Evolutionary conservation across 2,797 vertebrate genomes (phyloP).

Genomic region (Heliangelus exortis): DNA sequence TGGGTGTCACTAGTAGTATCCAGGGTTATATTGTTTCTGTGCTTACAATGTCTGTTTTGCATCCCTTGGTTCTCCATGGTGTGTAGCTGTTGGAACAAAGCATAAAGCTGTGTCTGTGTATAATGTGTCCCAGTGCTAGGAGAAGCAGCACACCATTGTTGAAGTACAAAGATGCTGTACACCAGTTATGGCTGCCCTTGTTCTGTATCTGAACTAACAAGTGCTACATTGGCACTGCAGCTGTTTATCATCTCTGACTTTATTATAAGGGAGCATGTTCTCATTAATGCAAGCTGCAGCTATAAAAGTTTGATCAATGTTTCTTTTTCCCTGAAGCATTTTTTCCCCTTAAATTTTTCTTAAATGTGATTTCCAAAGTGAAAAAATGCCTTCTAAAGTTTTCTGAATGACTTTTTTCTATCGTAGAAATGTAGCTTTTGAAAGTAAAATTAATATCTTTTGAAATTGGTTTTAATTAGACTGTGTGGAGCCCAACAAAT

Average conservation of each 20-base stretch:
- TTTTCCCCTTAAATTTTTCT: not conserved
- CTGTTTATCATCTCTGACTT: conserved; percentile 40
- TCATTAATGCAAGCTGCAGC: conserved; percentile 32
- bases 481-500: not conserved
- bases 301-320: conserved; percentile 30
- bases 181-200: conserved; percentile 26
- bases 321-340: conserved; percentile 34
- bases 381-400: conserved; percentile 2
- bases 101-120: not conserved
- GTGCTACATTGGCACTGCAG: conserved; percentile 51
- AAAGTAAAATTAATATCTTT: not conserved
- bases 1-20: not conserved
- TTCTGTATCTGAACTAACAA: conserved; percentile 46
- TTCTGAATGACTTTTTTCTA: conserved; percentile 11
- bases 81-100: conserved; percentile 23
- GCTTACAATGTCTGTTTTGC: not conserved
- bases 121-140: conserved; percentile 33
- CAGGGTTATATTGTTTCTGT: not conserved
- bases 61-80: not conserved
- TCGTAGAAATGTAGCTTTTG: not conserved
- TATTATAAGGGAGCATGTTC: not conserved
- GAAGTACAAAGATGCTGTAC: conserved; percentile 50
- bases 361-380: not conserved
- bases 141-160: conserved; percentile 64
- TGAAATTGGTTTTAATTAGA: not conserved